A percentile compares a stretch with the other conserved stretches of the same genome.
These are phyloP conservation scores for Holacanthella duospinosa DNA, from an alignment of 2,888 invertebrate species.

Conservation along the genomic window DNA sequence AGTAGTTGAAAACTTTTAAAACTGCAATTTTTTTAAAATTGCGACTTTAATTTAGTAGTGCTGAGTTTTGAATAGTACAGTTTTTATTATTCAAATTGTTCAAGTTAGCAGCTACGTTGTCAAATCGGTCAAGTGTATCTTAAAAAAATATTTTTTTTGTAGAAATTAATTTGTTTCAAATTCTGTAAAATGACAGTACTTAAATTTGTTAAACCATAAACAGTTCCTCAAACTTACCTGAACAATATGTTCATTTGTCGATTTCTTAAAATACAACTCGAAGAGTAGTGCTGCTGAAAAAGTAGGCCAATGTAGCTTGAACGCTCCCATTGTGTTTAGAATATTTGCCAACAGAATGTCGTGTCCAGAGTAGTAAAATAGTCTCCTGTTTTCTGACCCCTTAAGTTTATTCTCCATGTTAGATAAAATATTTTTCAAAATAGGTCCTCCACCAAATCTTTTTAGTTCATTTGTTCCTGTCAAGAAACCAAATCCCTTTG, in stretches of 20 bases:
- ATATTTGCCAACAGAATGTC: not conserved
- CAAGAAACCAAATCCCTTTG: not conserved
- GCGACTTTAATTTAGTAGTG: too few relatives aligned
- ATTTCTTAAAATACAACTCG: not conserved
- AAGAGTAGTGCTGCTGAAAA: not conserved
- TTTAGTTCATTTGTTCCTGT: constrained; percentile 3
- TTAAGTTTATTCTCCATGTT: not conserved
- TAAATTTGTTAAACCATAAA: too few relatives aligned
- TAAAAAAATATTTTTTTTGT: too few relatives aligned
- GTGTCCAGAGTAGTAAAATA: not conserved
- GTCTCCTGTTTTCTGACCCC: not conserved
- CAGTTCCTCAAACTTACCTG: not conserved
- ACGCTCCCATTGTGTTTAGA: not conserved
- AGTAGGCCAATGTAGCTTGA: not conserved
- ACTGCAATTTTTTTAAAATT: too few relatives aligned
- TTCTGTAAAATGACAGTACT: too few relatives aligned
- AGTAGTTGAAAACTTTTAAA: too few relatives aligned
- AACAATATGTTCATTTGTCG: not conserved
- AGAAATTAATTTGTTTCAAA: too few relatives aligned
- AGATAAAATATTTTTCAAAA: not conserved
- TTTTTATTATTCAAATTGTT: too few relatives aligned
- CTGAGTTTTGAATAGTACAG: too few relatives aligned
- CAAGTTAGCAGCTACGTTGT: too few relatives aligned
- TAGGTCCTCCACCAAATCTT: not conserved
- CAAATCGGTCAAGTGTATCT: too few relatives aligned